Conservation (phyloP, 1,140 invertebrate genomes). For the Aradophagus sp. region DNA sequence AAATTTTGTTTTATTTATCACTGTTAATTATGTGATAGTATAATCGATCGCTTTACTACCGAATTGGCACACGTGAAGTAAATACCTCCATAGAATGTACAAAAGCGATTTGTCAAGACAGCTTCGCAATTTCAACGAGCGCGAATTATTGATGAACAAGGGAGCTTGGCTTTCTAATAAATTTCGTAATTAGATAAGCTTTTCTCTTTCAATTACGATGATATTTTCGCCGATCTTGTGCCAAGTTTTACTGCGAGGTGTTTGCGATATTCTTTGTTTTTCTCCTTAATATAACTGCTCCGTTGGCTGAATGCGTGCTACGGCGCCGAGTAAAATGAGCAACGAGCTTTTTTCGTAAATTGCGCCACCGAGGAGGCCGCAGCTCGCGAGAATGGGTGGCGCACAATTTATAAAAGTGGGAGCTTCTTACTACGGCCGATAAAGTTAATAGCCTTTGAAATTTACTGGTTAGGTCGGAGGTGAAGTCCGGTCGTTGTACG, state of each 20-base stretch:
- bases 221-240: constrained; percentile 52
- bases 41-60: too few relatives aligned
- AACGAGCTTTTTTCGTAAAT: constrained; percentile 69
- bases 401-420: constrained; percentile 71
- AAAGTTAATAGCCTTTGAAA: constrained; percentile 70
- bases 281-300: constrained; percentile 28
- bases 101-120: too few relatives aligned
- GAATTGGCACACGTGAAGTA: too few relatives aligned
- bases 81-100: too few relatives aligned
- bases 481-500: constrained; percentile 41
- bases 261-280: constrained; percentile 45
- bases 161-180: too few relatives aligned
- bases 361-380: constrained; percentile 53
- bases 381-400: constrained; percentile 46
- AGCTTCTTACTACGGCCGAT: constrained; percentile 65
- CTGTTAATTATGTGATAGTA: too few relatives aligned
- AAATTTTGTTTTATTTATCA: too few relatives aligned
- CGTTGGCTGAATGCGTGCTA: constrained; percentile 27
- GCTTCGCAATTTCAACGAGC: too few relatives aligned
- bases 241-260: constrained; percentile 28
- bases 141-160: too few relatives aligned
- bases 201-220: constrained; percentile 61
- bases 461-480: constrained; percentile 60
- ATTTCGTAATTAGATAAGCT: constrained; percentile 19
- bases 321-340: constrained; percentile 63